Conservation (phyloP, 2,888 invertebrate species). For the Drosophila incognita region DNA sequence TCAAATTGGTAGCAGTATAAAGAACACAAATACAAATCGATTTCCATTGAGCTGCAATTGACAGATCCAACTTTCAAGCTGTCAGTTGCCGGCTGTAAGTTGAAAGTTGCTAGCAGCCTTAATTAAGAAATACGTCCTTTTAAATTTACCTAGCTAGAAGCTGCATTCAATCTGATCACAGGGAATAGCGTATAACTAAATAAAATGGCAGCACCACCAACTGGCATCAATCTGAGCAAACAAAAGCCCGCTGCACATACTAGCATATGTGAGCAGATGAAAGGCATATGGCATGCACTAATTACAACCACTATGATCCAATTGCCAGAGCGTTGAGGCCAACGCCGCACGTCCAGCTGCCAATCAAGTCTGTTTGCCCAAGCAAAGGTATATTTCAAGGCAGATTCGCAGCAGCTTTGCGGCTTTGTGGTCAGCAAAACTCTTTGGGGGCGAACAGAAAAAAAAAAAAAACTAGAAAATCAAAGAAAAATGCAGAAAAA, state of each 20-base stretch:
- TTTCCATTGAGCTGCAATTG: constrained; percentile 46
- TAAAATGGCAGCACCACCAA: constrained; percentile 16
- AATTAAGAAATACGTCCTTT: constrained; percentile 48
- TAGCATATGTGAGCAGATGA: constrained; percentile 21
- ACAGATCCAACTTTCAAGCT: constrained; percentile 27
- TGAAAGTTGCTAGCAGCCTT: constrained; percentile 31
- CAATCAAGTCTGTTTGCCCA: constrained; percentile 70
- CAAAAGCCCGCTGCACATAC: constrained; percentile 33
- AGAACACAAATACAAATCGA: constrained; percentile 47
- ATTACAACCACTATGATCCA: constrained; percentile 46
- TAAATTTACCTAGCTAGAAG: constrained; percentile 7
- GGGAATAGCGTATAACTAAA: not conserved
- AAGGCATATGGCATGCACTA: constrained; percentile 51
- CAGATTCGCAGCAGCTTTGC: constrained; percentile 44
- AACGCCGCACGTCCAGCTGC: constrained; percentile 48
- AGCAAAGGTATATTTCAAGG: constrained; percentile 63
- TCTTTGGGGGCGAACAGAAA: constrained; percentile 33
- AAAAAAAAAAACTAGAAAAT: constrained; percentile 14
- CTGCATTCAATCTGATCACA: constrained; percentile 38
- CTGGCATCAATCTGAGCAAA: constrained; percentile 57
- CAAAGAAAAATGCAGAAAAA: constrained; percentile 24
- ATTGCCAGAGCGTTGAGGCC: constrained; percentile 48
- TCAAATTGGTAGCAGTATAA: constrained; percentile 38
- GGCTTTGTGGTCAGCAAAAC: constrained; percentile 58
- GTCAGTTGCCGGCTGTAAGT: not conserved